Base-by-base conservation (phyloP, 2,797 vertebrate genomes). In the Lepilemur ruficaudatus region DNA sequence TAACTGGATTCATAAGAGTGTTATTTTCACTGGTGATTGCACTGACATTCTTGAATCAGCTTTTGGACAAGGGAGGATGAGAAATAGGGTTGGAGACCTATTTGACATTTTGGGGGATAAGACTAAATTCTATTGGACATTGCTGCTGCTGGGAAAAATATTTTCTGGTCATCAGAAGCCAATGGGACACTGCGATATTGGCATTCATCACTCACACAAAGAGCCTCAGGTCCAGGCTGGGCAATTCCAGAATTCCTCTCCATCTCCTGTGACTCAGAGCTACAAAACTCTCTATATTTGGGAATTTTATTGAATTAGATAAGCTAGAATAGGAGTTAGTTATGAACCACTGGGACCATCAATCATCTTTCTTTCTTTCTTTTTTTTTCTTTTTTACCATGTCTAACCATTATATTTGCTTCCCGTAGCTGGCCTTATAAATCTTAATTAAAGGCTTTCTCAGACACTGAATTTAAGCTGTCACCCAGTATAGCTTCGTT, bases 401-500 rank as follows among this genome's bases (percentile, higher is more conserved):
- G 91, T 96, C 92, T 94, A 95, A 78, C 14, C 43, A 82, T 94
- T 46, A 94, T 97, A 94, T 97, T 98, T 98, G 95, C 38, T 98
- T 90, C 59, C 4, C 92, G 43, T 93, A 94, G 38, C 69, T 94
- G 78, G 85, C 75, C 79, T 96, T 97, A 93, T 98, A 98, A 97
- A 98, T 97, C 86, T 97, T 97, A 98, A 98, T 98, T 97, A 98
- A 98, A 96, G 59, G 1, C 6, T 59, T 97, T 96, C 70, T 78
- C 28, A 65, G 50, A 96, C 76, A 86, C 93, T 93, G 93, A 98
- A 96, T 98, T 97, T 96, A 90, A 97, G 38, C 50, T 95, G 86
- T 93, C 84, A 96, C 78, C 46, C 94, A 75, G 97, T 73, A 83
- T 52, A 75, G 83, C 82, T 94, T 88, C 57, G 5, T 67, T 93